Conservation (phyloP, 2,888 invertebrate genomes). For the Xestia rhomboidea region DNA sequence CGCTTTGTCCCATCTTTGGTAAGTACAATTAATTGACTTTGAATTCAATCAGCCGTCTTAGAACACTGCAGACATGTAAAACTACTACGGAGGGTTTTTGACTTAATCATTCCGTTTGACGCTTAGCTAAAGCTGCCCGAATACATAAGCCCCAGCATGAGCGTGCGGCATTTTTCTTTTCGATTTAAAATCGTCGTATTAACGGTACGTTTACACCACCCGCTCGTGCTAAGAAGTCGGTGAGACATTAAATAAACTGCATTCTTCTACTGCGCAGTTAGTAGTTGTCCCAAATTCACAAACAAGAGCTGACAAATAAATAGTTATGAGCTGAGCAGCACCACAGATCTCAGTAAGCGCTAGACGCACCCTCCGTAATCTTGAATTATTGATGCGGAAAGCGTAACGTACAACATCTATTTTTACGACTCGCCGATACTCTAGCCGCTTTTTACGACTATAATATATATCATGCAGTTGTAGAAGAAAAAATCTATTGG, state of each 20-base stretch:
- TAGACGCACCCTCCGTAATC: conserved; percentile 77
- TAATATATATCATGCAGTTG: conserved; percentile 85
- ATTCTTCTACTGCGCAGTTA: conserved; percentile 29
- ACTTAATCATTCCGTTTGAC: background rate
- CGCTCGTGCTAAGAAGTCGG: background rate
- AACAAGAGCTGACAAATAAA: conserved; percentile 46
- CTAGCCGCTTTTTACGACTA: conserved; percentile 86
- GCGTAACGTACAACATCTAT: conserved; percentile 84
- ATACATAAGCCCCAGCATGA: background rate
- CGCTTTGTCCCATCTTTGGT: background rate
- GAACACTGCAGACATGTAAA: background rate
- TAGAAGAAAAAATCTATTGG: conserved; percentile 84
- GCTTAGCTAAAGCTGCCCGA: background rate
- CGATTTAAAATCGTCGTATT: background rate
- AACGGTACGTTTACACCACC: background rate
- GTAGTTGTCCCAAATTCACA: conserved; percentile 47
- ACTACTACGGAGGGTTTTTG: background rate
- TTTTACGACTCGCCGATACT: conserved; percentile 83
- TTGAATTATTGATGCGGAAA: conserved; percentile 88
- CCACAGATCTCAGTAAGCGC: conserved; percentile 64
- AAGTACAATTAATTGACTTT: background rate
- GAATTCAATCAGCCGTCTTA: background rate
- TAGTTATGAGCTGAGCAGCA: conserved; percentile 34
- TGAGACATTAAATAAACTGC: conserved; percentile 14
- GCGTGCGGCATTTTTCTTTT: background rate